A percentile compares a stretch with the other conserved stretches of the same genome.
phyloP scores from a whole-genome alignment of 30 jellyfish, hydroid and myxozoan species.

The Hydractinia symbiolongicarpus region DNA sequence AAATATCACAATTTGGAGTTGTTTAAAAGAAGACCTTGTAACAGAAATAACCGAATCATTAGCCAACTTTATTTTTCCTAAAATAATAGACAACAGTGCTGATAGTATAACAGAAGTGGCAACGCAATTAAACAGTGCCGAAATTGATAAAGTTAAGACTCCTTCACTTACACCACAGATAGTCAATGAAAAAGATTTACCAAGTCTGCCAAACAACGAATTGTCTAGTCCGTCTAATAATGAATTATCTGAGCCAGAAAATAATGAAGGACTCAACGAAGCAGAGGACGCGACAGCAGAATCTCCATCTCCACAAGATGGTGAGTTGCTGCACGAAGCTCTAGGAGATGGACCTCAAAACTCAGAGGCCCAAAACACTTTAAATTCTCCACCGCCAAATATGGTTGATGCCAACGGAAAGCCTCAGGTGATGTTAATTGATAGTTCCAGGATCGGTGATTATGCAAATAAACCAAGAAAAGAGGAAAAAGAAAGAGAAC shows the following conservation, averaged over 20 bases:
- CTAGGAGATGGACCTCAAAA: background rate
- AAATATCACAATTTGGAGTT: constrained; percentile 71
- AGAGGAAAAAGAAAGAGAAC: background rate
- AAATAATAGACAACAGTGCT: constrained; percentile 78
- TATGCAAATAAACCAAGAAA: background rate
- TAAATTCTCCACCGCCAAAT: constrained; percentile 6
- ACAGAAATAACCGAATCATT: constrained; percentile 88
- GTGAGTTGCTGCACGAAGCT: background rate
- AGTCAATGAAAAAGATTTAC: background rate
- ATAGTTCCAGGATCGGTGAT: background rate
- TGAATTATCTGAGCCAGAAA: background rate
- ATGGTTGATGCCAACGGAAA: background rate
- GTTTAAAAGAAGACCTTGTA: constrained; percentile 88
- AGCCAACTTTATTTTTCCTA: constrained; percentile 94
- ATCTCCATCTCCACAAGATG: background rate
- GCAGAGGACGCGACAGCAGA: constrained; percentile 8
- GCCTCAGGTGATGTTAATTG: background rate
- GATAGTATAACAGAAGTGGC: constrained; percentile 87
- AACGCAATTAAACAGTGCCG: constrained; percentile 22
- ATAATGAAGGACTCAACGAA: background rate
- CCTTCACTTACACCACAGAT: background rate
- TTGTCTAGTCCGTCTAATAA: background rate
- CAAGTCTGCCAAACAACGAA: background rate
- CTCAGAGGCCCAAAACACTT: background rate
- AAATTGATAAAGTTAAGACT: background rate